Base-by-base conservation (phyloP, 2,113 vertebrate genomes). In the Sinocyclocheilus anophthalmus region DNA sequence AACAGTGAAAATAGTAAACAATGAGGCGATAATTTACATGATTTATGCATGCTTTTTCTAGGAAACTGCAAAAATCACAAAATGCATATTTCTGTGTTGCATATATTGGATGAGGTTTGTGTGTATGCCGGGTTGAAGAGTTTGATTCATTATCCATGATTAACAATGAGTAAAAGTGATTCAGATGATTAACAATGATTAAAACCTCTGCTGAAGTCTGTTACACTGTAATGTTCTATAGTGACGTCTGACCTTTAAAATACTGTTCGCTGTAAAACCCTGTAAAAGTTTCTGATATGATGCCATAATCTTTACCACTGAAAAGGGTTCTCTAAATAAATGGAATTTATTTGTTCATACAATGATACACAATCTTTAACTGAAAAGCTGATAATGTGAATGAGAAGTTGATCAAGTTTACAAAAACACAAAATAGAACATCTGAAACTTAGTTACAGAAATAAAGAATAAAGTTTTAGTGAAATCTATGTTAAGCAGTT, bases 401-500 rank as follows among this genome's bases (percentile, higher is more conserved):
- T 37, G 7, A 70, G 16, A 72, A 70, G 8, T 37, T 70, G 3
- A 70, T 10, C 22, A 69, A 18, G 33, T 72, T 72, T 72, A 42
- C 69, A 42, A 22, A 70, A 42, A 42, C 18, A 12, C n/a, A 26
- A 75, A 48, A 75, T 48, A 42, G 18, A 12, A 22, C 12, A 48
- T 13, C 39, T 24, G 37, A 45, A 5, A 48, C 72, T 48, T 48
- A 5, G 39, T 22, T 48, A 24, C 42, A 48, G 30, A 67, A 6
- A 67, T 16, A 2, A 39, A 73, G n/a, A 75, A 75, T 22, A 24
- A 75, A 14, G 22, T 75, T 26, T 76, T 0, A 50, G 4, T 14
- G 1, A 1, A 24, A 26, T 50, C 6, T 88, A 2, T 42, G 72
- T 89, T 85, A 59, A 85, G 81, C 81, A 70, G 80, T 87, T 87